Percentiles rank a stretch among this genome's conserved stretches.
phyloP scores from a whole-genome alignment of 2,888 invertebrate species.

The Lamellibrachia satsuma region DNA sequence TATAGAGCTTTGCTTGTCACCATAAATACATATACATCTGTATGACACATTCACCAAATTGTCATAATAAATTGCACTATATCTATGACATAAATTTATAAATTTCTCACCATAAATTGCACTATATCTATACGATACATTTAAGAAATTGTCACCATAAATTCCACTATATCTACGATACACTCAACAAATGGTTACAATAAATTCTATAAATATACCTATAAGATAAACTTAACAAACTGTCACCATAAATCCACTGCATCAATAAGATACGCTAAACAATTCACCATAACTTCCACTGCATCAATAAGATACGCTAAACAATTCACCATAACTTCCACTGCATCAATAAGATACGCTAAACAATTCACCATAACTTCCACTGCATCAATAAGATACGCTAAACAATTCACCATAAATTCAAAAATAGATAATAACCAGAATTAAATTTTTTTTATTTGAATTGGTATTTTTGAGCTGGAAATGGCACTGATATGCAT shows the following conservation, averaged over 20 bases:
- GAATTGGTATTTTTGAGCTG: no score
- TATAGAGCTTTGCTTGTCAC: not conserved
- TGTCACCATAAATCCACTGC: not conserved
- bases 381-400: no score
- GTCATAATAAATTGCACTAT: not conserved
- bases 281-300: no score
- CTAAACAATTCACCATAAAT: not conserved
- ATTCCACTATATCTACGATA: not conserved
- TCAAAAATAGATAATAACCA: not conserved
- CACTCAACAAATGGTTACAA: not conserved
- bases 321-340: no score
- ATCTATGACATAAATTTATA: not conserved
- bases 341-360: no score
- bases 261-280: no score
- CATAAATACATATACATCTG: not conserved
- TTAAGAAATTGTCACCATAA: not conserved
- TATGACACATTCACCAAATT: not conserved
- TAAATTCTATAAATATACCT: not conserved
- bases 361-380: no score
- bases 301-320: no score
- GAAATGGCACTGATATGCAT: no score
- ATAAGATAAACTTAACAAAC: not conserved
- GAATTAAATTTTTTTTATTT: no score
- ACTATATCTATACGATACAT: not conserved
- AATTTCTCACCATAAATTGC: not conserved